Conservation (phyloP, 64 coral and sea anemone genomes). For the Porites lutea region DNA sequence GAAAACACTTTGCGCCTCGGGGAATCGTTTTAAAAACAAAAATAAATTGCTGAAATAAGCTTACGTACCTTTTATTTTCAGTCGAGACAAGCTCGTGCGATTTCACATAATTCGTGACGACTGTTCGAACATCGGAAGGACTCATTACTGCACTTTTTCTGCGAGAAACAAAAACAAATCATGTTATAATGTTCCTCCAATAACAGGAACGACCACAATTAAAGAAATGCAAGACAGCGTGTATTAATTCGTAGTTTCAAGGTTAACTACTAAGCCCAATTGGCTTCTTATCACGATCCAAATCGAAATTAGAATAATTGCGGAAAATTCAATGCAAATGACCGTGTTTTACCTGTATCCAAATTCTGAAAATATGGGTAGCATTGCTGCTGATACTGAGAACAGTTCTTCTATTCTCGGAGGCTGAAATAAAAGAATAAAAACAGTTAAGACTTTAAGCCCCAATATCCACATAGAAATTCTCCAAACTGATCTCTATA, state of each 20-base stretch:
- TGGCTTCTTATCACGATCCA: too few relatives aligned
- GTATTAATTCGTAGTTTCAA: too few relatives aligned
- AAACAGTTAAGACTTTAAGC: neutral
- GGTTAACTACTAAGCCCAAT: too few relatives aligned
- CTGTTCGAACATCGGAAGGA: slow-evolving; percentile 62
- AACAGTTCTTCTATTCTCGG: slow-evolving; percentile 93
- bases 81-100: slow-evolving; percentile 71
- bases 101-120: slow-evolving; percentile 87
- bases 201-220: too few relatives aligned
- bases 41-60: too few relatives aligned
- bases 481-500: too few relatives aligned
- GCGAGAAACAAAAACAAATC: neutral
- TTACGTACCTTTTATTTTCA: slow-evolving; percentile 83
- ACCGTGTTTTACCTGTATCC: slow-evolving; percentile 66
- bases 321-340: neutral
- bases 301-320: too few relatives aligned
- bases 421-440: slow-evolving; percentile 38
- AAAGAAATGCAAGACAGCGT: too few relatives aligned
- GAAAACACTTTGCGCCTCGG: too few relatives aligned
- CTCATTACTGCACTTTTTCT: slow-evolving; percentile 87
- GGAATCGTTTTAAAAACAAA: too few relatives aligned
- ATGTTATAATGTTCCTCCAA: too few relatives aligned
- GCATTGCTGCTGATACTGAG: slow-evolving; percentile 81
- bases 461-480: too few relatives aligned
- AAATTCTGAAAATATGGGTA: slow-evolving; percentile 68